Evolutionary conservation across 2,113 vertebrate genomes (phyloP).

Genomic region (Sylvia atricapilla): DNA sequence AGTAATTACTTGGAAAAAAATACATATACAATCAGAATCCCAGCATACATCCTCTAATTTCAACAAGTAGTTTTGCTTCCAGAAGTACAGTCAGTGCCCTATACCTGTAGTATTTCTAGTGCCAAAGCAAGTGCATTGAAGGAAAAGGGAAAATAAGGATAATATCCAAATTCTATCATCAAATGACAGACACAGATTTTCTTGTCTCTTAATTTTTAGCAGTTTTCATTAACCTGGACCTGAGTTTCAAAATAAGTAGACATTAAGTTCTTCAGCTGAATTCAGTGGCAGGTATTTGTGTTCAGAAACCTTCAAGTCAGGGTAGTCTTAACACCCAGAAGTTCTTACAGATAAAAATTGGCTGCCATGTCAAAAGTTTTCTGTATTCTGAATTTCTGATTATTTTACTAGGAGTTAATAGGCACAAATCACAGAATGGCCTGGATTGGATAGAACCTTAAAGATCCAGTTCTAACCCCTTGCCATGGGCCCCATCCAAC

Average conservation of each 20-base stretch:
- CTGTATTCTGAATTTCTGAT: neutral
- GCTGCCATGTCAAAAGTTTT: neutral
- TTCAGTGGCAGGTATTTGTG: neutral
- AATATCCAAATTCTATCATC: neutral
- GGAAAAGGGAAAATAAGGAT: neutral
- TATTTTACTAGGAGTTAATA: neutral
- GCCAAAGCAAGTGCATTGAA: neutral
- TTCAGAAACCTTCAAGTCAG: neutral
- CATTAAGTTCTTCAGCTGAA: neutral
- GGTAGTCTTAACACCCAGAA: neutral
- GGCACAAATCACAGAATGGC: neutral
- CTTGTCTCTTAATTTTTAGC: neutral
- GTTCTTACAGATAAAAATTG: neutral
- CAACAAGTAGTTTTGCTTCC: neutral
- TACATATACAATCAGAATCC: neutral
- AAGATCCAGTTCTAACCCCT: neutral
- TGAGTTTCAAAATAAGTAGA: neutral
- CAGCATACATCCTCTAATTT: neutral
- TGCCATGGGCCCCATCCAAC: neutral
- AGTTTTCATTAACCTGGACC: neutral
- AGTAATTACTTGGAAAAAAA: neutral
- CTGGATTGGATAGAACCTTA: neutral
- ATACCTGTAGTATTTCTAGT: neutral
- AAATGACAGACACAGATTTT: neutral
- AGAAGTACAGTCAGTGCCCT: neutral